Evolutionary conservation across 2,888 invertebrate species (phyloP).

Genomic region (Ormia ochracea): DNA sequence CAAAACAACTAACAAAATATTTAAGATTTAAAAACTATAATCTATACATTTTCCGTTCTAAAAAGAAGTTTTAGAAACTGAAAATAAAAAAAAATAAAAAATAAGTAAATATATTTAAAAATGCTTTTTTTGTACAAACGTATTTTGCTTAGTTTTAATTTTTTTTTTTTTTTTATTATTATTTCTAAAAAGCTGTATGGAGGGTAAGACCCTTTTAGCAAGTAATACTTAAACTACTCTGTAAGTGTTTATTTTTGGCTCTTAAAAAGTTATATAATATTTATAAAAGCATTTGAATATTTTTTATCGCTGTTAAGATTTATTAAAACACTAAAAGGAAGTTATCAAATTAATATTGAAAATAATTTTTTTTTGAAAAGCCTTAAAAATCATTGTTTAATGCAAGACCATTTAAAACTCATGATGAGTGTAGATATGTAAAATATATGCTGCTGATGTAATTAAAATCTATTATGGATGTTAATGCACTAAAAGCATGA

Average conservation of each 20-base stretch:
- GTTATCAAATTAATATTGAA: too few relatives aligned
- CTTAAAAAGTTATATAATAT: background rate
- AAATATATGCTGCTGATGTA: too few relatives aligned
- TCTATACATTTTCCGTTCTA: background rate
- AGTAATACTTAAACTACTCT: background rate
- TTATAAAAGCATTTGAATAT: background rate
- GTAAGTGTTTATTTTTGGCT: background rate
- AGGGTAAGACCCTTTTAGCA: background rate
- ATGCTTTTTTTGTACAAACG: background rate
- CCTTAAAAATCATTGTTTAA: too few relatives aligned
- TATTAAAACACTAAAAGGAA: too few relatives aligned
- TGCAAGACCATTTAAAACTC: too few relatives aligned
- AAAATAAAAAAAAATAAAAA: background rate
- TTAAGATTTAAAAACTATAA: background rate
- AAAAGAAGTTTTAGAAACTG: background rate
- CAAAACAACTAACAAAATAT: conserved; percentile 13
- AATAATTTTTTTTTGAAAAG: too few relatives aligned
- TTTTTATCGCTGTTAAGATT: too few relatives aligned
- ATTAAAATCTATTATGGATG: too few relatives aligned
- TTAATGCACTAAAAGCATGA: too few relatives aligned
- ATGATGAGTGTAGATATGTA: too few relatives aligned
- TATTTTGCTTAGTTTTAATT: background rate
- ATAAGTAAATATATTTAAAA: background rate
- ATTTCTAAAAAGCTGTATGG: background rate
- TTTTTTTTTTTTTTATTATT: background rate